A percentile compares a stretch with the other conserved stretches of the same genome.
Evolutionary conservation across 92 coral and sea anemone genomes (phyloP).

Genomic region (Phenganax stokvisi): DNA sequence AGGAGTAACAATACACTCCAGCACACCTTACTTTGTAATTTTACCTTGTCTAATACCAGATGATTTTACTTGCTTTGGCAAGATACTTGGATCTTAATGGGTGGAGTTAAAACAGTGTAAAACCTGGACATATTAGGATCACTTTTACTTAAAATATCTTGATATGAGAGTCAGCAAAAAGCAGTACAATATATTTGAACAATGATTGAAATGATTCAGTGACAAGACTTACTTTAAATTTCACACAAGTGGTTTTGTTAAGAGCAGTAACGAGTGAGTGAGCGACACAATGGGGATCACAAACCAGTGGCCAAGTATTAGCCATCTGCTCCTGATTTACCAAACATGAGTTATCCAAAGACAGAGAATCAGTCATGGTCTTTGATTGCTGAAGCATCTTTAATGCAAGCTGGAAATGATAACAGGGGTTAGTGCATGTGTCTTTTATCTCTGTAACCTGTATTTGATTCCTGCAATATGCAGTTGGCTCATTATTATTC

Average conservation of each 20-base stretch:
- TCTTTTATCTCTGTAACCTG: neutral
- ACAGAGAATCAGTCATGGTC: constrained; percentile 71
- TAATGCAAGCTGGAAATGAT: constrained; percentile 54
- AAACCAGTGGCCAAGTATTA: constrained; percentile 80
- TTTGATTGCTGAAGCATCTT: constrained; percentile 74
- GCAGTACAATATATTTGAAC: too few relatives aligned
- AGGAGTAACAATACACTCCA: neutral
- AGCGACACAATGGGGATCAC: constrained; percentile 89
- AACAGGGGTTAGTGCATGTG: neutral
- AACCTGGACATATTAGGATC: too few relatives aligned
- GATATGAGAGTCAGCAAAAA: too few relatives aligned
- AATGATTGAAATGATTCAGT: too few relatives aligned
- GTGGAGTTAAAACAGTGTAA: too few relatives aligned
- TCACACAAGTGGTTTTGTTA: constrained; percentile 70
- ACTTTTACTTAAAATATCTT: too few relatives aligned
- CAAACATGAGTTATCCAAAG: constrained; percentile 82
- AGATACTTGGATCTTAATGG: too few relatives aligned
- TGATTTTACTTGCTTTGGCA: too few relatives aligned
- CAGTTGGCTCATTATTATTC: too few relatives aligned
- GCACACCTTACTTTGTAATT: too few relatives aligned
- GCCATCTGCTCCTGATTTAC: constrained; percentile 79
- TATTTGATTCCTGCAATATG: neutral
- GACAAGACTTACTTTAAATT: constrained; percentile 63
- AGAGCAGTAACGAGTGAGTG: constrained; percentile 71
- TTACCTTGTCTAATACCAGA: too few relatives aligned